Percentiles rank a stretch among this genome's conserved stretches.
These are phyloP conservation scores for Hippopotamyrus pictus DNA, from an alignment of 2,797 vertebrate genomes.

Conservation along the genomic window DNA sequence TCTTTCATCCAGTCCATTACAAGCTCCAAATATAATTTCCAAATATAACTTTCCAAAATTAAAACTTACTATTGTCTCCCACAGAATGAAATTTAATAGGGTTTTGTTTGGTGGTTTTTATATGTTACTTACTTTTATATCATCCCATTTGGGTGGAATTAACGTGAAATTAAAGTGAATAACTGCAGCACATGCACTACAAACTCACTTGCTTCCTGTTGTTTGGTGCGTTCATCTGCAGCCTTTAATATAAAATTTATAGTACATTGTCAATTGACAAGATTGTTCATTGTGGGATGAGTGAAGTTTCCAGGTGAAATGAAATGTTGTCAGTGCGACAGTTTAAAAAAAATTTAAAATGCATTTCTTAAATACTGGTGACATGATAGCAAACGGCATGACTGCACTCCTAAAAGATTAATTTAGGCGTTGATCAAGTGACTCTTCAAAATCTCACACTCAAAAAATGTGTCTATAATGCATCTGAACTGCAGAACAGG, in stretches of 20 bases:
- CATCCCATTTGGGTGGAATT: background rate
- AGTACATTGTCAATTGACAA: background rate
- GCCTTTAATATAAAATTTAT: background rate
- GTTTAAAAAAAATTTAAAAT: background rate
- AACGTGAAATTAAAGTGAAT: background rate
- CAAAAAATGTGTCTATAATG: background rate
- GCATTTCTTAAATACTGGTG: background rate
- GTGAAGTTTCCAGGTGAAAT: background rate
- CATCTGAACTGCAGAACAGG: background rate
- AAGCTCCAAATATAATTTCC: background rate
- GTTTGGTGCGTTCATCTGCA: background rate
- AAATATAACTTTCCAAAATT: background rate
- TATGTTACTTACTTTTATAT: background rate
- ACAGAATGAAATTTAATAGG: background rate
- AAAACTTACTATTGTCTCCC: background rate
- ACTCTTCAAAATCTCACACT: background rate
- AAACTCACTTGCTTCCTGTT: background rate
- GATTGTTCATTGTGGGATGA: background rate
- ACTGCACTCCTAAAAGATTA: background rate
- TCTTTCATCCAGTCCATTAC: background rate
- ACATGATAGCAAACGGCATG: background rate
- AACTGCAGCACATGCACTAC: background rate
- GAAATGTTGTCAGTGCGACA: background rate
- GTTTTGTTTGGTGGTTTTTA: conserved; percentile 7
- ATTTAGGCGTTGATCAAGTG: background rate